Evolutionary conservation across 2,888 invertebrate species (phyloP), one percentile per base, ranked within the genome.

Genomic region (Tetropium fuscum): DNA sequence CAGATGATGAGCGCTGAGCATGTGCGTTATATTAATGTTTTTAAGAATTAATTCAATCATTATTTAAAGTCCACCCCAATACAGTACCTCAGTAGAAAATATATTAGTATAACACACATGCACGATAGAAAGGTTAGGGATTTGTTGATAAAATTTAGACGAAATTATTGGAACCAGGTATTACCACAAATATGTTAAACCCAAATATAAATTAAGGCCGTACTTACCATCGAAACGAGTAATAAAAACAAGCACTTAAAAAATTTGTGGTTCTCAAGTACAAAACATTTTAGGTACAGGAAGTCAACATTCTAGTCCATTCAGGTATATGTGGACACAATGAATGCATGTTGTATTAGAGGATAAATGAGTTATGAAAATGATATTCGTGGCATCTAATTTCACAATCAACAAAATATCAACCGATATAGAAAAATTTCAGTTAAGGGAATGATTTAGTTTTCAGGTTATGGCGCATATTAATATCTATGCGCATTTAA

Each of bases 41-140:
- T 18, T 8, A 16, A 20, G 1, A 40, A 6, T n/a, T 40, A 10
- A 40, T 36, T 51, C 40, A 51, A 51, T 51, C 5, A 71, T 72
- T 75, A 75, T 82, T 83, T 83, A 83, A 83, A 83, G 83, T 83
- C 83, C 83, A 83, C 83, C 81, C 82, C 40, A 60, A 55, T 27
- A 32, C 43, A 51, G 18, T 16, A 19, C 27, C 27, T 40, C 10
- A 22, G 6, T 20, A 13, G n/a, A 19, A 15, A 36, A 58, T 27
- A 32, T 59, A 63, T 66, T 63, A 66, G 60, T 61, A 66, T 47
- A 66, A 66, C 63, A 63, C 63, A 58, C 63, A 63, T 66, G 66
- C 66, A 62, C 51, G 10, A 34, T 51, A n/a, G 11, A 53, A 3
- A 27, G 18, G 40, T 53, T 51, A 53, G n/a, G n/a, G n/a, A n/a